phyloP scores from a whole-genome alignment of 2,113 vertebrate genomes.

The Trachemys scripta region DNA sequence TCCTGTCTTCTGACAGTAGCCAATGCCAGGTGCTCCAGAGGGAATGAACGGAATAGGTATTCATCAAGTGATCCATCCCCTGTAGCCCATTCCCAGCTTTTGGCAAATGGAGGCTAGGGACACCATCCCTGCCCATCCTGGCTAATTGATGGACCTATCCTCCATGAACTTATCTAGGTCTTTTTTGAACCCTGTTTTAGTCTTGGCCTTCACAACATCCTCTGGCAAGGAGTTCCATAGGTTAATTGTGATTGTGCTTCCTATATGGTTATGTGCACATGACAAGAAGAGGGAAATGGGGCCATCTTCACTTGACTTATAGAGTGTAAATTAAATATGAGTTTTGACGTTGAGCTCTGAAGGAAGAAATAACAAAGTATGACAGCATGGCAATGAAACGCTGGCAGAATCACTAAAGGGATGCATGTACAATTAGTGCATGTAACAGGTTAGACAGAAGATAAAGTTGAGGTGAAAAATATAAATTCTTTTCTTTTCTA shows the following conservation, averaged over 20 bases:
- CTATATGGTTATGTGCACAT: not conserved
- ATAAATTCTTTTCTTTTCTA: not conserved
- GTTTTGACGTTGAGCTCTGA: not conserved
- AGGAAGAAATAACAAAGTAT: slow-evolving; percentile 21
- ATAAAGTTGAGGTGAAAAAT: not conserved
- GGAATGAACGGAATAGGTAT: too few relatives aligned
- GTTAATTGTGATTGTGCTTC: not conserved
- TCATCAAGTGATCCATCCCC: too few relatives aligned
- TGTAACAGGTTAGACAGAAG: not conserved
- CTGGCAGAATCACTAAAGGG: not conserved
- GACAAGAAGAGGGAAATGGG: slow-evolving; percentile 28
- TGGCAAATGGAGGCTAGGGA: too few relatives aligned
- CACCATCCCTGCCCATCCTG: too few relatives aligned
- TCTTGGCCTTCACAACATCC: too few relatives aligned
- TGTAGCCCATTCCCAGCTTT: too few relatives aligned
- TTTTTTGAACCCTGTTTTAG: too few relatives aligned
- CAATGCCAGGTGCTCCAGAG: too few relatives aligned
- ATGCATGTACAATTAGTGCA: not conserved
- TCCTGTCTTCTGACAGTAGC: too few relatives aligned
- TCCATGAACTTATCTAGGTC: too few relatives aligned
- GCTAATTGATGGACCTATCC: too few relatives aligned
- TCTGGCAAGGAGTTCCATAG: too few relatives aligned
- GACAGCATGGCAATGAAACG: not conserved
- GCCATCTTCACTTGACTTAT: not conserved
- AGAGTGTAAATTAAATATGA: not conserved